These are phyloP conservation scores for Macropus fuliginosus DNA, from an alignment of 2,797 vertebrate genomes.

Conservation along the genomic window DNA sequence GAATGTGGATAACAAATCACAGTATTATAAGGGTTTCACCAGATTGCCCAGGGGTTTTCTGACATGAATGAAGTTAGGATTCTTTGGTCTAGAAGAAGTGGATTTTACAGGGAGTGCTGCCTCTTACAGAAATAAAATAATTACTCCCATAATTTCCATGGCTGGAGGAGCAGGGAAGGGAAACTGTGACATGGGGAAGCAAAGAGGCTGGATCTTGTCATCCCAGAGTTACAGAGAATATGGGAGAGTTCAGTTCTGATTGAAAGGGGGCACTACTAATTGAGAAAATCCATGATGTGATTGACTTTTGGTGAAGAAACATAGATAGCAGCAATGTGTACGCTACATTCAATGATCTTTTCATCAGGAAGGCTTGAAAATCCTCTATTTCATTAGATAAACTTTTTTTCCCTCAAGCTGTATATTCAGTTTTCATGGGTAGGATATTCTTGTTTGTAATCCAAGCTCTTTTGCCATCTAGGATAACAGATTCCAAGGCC, in stretches of 20 bases:
- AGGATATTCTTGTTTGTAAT: too few species aligned
- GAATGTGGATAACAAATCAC: background rate
- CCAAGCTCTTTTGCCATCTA: too few species aligned
- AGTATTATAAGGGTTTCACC: background rate
- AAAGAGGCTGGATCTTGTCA: background rate
- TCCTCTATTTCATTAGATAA: too few species aligned
- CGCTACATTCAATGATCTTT: background rate
- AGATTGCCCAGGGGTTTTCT: background rate
- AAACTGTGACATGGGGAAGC: background rate
- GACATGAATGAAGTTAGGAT: background rate
- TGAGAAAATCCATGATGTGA: background rate
- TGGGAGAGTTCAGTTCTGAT: background rate
- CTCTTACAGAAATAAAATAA: background rate
- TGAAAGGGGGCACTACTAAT: background rate
- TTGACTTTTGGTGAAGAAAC: background rate
- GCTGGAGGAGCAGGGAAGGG: background rate
- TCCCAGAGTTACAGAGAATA: background rate
- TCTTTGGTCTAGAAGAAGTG: background rate
- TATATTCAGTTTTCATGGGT: too few species aligned
- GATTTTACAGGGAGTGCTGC: background rate
- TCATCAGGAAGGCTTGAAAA: too few species aligned
- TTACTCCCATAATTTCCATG: background rate
- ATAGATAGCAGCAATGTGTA: background rate
- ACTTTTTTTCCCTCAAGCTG: too few species aligned
- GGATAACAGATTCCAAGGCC: too few species aligned